Evolutionary conservation across 2,797 vertebrate genomes (phyloP).

Genomic region (Bovichtus diacanthus): DNA sequence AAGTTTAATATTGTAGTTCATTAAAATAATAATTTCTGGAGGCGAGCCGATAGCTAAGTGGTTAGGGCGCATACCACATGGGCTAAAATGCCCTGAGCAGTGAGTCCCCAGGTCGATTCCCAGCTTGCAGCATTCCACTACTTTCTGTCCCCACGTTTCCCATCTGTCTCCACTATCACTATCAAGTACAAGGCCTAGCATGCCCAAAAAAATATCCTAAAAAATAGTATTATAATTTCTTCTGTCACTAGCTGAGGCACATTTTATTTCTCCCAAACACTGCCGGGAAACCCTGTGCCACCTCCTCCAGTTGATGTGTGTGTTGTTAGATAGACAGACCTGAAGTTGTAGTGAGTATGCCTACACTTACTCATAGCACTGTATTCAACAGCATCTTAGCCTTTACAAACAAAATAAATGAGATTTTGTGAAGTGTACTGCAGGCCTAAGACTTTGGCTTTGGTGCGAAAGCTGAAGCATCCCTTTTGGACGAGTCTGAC

Average conservation of each 20-base stretch:
- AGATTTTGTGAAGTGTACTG: conserved; percentile 24
- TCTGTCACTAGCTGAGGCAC: background rate
- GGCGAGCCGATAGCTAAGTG: too few species aligned
- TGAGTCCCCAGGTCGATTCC: too few species aligned
- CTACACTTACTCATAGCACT: conserved; percentile 38
- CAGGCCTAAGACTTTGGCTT: conserved; percentile 45
- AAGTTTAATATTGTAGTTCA: conserved; percentile 8
- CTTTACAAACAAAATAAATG: conserved; percentile 45
- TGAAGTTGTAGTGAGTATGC: conserved; percentile 18
- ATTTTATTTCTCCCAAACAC: conserved; percentile 29
- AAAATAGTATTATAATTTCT: background rate
- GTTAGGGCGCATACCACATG: too few species aligned
- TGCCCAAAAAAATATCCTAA: too few species aligned
- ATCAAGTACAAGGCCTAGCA: too few species aligned
- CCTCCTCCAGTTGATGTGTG: conserved; percentile 10
- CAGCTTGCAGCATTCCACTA: too few species aligned
- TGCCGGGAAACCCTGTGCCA: background rate
- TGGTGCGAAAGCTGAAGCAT: conserved; percentile 53
- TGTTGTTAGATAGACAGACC: conserved; percentile 19
- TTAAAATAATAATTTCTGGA: too few species aligned
- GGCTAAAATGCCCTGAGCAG: too few species aligned
- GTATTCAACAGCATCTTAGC: conserved; percentile 21
- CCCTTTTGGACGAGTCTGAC: conserved; percentile 74
- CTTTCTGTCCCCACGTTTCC: too few species aligned
- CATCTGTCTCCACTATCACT: too few species aligned